Conservation (phyloP, 2,113 vertebrate species). For the Axis porcinus region DNA sequence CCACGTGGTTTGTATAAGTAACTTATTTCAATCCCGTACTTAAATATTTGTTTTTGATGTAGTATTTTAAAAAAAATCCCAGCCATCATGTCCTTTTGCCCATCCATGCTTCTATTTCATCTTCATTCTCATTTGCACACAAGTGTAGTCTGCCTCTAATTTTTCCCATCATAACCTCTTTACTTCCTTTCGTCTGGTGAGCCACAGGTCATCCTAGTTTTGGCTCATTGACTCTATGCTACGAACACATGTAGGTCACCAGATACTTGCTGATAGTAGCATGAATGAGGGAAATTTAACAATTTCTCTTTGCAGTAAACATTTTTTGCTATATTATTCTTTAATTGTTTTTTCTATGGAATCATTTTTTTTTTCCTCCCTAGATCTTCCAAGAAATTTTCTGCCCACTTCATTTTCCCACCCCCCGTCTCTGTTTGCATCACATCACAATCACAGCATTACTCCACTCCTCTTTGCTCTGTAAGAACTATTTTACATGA, state of each 20-base stretch:
- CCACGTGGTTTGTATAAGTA: neutral
- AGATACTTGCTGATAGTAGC: neutral
- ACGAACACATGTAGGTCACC: neutral
- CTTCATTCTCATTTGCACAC: neutral
- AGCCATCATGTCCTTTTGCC: neutral
- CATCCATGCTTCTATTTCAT: neutral
- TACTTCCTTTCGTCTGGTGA: neutral
- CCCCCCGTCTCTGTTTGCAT: neutral
- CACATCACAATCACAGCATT: neutral
- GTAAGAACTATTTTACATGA: neutral
- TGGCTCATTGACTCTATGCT: neutral
- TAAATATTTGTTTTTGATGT: neutral
- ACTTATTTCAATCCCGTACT: neutral
- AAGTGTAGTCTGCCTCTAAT: neutral
- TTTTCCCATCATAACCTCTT: neutral
- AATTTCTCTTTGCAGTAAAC: neutral
- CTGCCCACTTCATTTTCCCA: neutral
- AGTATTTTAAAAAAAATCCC: constrained; percentile 21
- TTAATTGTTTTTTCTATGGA: neutral
- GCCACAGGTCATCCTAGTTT: neutral
- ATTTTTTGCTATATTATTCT: neutral
- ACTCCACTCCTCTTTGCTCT: neutral
- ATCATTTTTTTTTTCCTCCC: neutral
- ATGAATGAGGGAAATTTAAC: neutral
- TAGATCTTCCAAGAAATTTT: constrained; percentile 30